These are phyloP conservation scores for Hemistola chrysoprasaria DNA, from an alignment of 2,888 invertebrate species.

Conservation along the genomic window DNA sequence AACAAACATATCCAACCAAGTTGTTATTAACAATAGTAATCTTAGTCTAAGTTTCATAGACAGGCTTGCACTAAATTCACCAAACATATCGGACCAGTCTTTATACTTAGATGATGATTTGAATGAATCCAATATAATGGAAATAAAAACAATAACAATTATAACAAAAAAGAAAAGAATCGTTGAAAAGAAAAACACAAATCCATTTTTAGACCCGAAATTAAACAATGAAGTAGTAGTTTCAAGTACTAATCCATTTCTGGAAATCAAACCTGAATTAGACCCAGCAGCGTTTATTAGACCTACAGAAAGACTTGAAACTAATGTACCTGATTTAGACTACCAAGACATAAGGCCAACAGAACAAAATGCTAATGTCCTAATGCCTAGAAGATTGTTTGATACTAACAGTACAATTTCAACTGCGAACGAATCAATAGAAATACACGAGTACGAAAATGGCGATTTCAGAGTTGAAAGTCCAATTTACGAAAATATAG, in stretches of 20 bases:
- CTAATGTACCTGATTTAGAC: too few species aligned
- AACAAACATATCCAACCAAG: constrained; percentile 59
- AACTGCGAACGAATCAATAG: constrained; percentile 61
- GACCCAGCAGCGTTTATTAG: constrained; percentile 54
- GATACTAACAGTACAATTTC: constrained; percentile 73
- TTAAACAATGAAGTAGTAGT: constrained; percentile 36
- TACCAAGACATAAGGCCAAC: too few species aligned
- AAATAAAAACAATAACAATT: constrained; percentile 77
- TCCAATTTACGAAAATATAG: constrained; percentile 68
- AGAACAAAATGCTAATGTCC: constrained; percentile 31
- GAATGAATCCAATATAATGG: constrained; percentile 80
- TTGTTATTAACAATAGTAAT: constrained; percentile 63
- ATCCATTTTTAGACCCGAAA: constrained; percentile 70
- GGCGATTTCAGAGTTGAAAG: constrained; percentile 64
- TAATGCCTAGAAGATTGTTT: constrained; percentile 66
- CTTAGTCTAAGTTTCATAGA: constrained; percentile 74
- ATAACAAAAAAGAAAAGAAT: constrained; percentile 67
- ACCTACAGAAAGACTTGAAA: constrained; percentile 33
- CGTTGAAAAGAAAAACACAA: constrained; percentile 56
- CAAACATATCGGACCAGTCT: constrained; percentile 62
- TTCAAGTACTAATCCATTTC: constrained; percentile 57
- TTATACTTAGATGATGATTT: constrained; percentile 73
- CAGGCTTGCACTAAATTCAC: constrained; percentile 66
- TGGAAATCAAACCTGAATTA: constrained; percentile 48
- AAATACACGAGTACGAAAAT: constrained; percentile 65